Evolutionary conservation across 2,797 vertebrate species (phyloP), one percentile per base, ranked within the genome.

Genomic region (Rhinatrema bivittatum): DNA sequence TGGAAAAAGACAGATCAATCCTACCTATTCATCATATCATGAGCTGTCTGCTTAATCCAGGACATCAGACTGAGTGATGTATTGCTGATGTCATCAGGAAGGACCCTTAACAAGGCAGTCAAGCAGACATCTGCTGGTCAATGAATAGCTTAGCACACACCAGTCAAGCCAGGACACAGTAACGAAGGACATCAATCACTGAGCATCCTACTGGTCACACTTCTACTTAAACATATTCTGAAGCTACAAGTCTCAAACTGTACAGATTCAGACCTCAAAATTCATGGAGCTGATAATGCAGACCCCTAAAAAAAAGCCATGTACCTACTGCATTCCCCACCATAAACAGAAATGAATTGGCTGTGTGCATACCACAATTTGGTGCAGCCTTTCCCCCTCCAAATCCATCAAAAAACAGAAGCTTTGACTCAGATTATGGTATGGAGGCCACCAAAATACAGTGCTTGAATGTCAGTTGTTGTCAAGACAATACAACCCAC

Each of bases 101-200:
- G 63, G 70, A 68, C 76, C 77, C 78, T 77, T 79, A 81, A 82
- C 75, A 78, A 79, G 76, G 69, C 62, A 57, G 65, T 51, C 54
- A 61, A 65, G 46, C 51, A 57, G 54, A 42, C 76, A 74, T 72
- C 72, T 79, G 76, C 49, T 68, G 74, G 71, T 65, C 79, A 74
- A 62, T 62, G 66, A 68, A 59, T 47, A 67, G 32, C 61, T 56
- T 49, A 40, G 58, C 65, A 62, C 69, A 67, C 50, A 55, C 67
- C 60, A 43, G 64, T 25, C 29, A 19, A 27, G 67, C 66, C 52
- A 60, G 65, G 62, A 42, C 50, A 64, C 15, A 15, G 35, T 32
- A 40, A 41, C 63, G 32, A 29, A 48, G 31, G 51, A 50, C 67
- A 80, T 82, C 77, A 71, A 79, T 82, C 76, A 82, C 62, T 32